Evolutionary conservation across 1,140 invertebrate genomes (phyloP), one percentile per base, ranked within the genome.

Genomic region (Akabosia matsudoensis): DNA sequence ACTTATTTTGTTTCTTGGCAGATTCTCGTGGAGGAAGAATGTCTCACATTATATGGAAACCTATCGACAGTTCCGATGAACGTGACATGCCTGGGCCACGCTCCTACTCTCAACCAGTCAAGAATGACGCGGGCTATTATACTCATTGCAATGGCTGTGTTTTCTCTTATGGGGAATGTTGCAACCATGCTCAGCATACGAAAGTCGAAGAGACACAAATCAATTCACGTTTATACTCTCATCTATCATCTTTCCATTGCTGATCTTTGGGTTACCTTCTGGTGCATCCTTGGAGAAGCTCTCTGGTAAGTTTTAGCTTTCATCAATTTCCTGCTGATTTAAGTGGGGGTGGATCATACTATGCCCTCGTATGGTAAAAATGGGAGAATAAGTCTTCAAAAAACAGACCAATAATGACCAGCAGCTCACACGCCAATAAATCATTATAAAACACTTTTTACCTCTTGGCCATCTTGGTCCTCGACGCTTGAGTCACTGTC

Each of bases 201-300:
- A 83, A 72, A 82, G 82, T 70, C 82, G 82, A 45, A 84, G 75
- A 18, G 84, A 79, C 86, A 91, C 79, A 87, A 88, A 71, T 88
- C 88, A 85, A 90, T 88, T 33, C 90, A 91, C 1, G 90, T 93
- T 70, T 93, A 93, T 82, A 90, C 89, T 26, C 84, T 94, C 45
- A 92, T 93, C 80, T 88, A 92, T 33, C 92, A 93, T 82, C 85
- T 92, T 0, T 90, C 90, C 0, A 85, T 91, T 28, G 92, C 92
- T 0, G 93, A 95, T 84, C 81, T 90, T 1, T 84, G 93, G 4
- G 92, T 95, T 0, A 91, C 92, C 0, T 85, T 93, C 45, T 93
- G 93, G 84, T 94, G 92, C 83, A 88, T 94, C 70, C 88, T 89
- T 0, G 91, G 91, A 0, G 92, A 95, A 80, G 90, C 91, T 0